A percentile compares a stretch with the other conserved stretches of the same genome.
phyloP scores from a whole-genome alignment of 2,888 invertebrate species.

The Nemurella pictetii region DNA sequence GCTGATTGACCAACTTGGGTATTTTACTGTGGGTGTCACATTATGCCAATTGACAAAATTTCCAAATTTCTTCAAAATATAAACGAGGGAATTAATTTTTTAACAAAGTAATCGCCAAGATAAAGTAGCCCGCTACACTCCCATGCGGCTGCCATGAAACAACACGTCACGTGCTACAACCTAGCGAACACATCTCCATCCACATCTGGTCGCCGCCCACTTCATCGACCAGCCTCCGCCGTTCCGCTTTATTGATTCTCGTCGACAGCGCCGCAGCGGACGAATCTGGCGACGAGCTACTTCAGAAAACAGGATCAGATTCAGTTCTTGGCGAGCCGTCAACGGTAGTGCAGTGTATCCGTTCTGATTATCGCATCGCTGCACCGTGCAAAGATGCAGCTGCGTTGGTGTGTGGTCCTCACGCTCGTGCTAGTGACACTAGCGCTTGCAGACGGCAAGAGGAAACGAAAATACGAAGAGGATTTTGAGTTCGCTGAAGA shows the following conservation, averaged over 20 bases:
- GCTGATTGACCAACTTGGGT: no score
- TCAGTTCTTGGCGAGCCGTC: background rate
- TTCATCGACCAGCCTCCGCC: background rate
- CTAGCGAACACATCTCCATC: no score
- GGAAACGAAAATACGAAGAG: slow-evolving; percentile 74
- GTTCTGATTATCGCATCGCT: background rate
- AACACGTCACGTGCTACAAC: no score
- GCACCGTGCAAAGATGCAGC: slow-evolving; percentile 49
- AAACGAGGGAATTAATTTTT: no score
- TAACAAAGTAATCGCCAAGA: no score
- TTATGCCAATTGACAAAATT: no score
- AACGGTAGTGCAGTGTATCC: background rate
- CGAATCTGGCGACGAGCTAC: background rate
- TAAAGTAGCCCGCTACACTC: no score
- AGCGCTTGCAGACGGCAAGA: slow-evolving; percentile 53
- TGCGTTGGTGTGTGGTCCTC: slow-evolving; percentile 48
- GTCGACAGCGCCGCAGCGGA: background rate
- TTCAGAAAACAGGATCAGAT: background rate
- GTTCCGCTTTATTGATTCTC: background rate
- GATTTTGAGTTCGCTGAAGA: slow-evolving; percentile 80
- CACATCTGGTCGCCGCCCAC: no score
- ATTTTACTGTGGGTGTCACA: no score
- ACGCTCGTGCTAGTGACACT: background rate
- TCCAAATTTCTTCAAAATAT: no score
- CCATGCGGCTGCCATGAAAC: no score